Base-by-base conservation (phyloP, 2,797 vertebrate species). In the Rhynchonycteris naso region DNA sequence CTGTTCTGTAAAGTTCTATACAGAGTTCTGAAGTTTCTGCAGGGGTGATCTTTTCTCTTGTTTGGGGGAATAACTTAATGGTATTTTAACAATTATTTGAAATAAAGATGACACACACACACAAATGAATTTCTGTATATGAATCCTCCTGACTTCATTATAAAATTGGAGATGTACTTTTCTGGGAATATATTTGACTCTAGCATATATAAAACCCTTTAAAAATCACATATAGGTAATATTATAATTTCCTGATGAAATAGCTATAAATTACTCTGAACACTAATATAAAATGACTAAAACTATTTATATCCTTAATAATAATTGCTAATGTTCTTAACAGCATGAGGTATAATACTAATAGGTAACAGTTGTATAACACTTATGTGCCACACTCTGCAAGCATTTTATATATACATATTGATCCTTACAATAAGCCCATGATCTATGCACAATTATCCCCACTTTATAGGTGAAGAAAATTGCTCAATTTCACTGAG, bases 201-300 rank as follows among this genome's bases (percentile, higher is more conserved):
- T 58, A 69, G 24, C 43, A 68, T 85, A 16, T 38, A 33, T 84
- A 68, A 90, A 74, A 76, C 14, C 26, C 61, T 85, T 89, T 89
- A 30, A 81, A 92, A 96, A 85, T 50, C 56, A 66, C 52, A 35
- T 52, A 18, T 69, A 68, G 43, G 21, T 35, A 88, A 88, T 66
- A 94, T 68, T 22, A 88, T 18, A 88, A 81, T 89, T 82, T 93
- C 69, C 80, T 92, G 22, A 71, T 75, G 38, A 88, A 86, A 78
- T 30, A 76, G 12, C 50, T 83, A 71, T 21, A 68, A 89, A 59
- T 26, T 58, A 94, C 71, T 92, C 63, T 83, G 56, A 82, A 92
- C 6, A 89, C 26, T 38, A 93, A 65, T 19, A 59, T 81, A 80
- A 91, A 88, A 71, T 76, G 87, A 83, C 59, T 79, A 66, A 78